Evolutionary conservation across 2,113 vertebrate genomes (phyloP), one percentile per base, ranked within the genome.

Genomic region (Lophotis ruficrista): DNA sequence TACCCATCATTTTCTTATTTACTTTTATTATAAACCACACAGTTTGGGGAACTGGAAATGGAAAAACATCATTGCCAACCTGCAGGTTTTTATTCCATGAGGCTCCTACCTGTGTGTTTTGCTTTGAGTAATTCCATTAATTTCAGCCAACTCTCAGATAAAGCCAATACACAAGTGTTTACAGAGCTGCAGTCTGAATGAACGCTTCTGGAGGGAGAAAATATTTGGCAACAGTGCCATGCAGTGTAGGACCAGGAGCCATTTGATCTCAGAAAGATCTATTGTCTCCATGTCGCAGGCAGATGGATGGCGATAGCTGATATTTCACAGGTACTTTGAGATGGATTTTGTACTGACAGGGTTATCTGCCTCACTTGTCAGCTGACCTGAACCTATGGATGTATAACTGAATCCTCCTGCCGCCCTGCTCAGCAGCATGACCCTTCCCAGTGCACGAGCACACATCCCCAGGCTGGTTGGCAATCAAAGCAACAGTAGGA

Each of bases 81-180:
- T 4, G 31, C 50, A 41, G 50, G 15, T 31, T 54, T 53, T 62
- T 48, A 14, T 25, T 66, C 12, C 11, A 4, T 1, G 1, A 37
- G 25, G 45, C 11, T 60, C 25, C 35, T n/a, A 33, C 5, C 1
- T 5, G 20, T 2, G 12, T 7, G 5, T 13, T 33, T 16, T 41
- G 66, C 35, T 66, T 16, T 25, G 50, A 61, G 12, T 3, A n/a
- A 22, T 15, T 4, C 30, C n/a, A 33, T 38, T 83, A 14, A 69
- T 69, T 35, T 21, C 53, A 68, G 57, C 41, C 31, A 18, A 2
- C 30, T 56, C 53, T 24, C 17, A 9, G 22, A 22, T 20, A 61
- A 47, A 72, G 64, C 30, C 0, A 0, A 16, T 5, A 58, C 2
- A 2, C 3, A 3, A 27, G 35, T 1, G 22, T 45, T 62, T 21